Conservation (phyloP, 1,140 invertebrate species). For the Drosophila sulfurigaster region DNA sequence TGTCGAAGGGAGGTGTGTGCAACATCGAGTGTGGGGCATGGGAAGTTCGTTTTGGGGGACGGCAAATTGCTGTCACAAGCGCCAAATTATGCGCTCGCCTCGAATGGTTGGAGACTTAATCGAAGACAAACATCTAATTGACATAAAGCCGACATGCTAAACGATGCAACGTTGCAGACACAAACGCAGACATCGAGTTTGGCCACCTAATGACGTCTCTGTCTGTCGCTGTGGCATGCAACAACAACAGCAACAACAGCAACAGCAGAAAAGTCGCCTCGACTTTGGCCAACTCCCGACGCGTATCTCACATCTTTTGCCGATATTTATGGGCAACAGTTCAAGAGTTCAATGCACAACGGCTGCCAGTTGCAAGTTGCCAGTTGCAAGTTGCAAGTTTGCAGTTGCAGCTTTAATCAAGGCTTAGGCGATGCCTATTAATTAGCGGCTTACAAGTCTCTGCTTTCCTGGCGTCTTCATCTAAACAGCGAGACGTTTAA, state of each 20-base stretch:
- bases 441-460: constrained; percentile 68
- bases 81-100: constrained; percentile 72
- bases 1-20: neutral
- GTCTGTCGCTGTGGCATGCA: constrained; percentile 14
- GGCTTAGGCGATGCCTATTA: constrained; percentile 63
- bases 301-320: constrained; percentile 72
- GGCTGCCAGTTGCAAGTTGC: constrained; percentile 35
- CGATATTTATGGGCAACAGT: constrained; percentile 73
- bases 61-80: constrained; percentile 79
- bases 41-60: constrained; percentile 11
- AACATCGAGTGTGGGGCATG: neutral
- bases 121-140: constrained; percentile 82
- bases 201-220: constrained; percentile 59
- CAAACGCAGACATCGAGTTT: neutral
- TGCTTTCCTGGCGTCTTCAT: constrained; percentile 34
- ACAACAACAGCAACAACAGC: neutral
- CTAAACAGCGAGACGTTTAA: constrained; percentile 10
- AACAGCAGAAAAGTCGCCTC: neutral
- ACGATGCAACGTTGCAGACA: constrained; percentile 50
- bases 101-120: constrained; percentile 66
- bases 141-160: constrained; percentile 80
- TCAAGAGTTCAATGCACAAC: constrained; percentile 66
- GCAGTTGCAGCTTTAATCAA: constrained; percentile 63
- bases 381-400: constrained; percentile 24
- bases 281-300: constrained; percentile 8